Base-by-base conservation (phyloP, 2,113 vertebrate genomes). In the Clarias batrachus region DNA sequence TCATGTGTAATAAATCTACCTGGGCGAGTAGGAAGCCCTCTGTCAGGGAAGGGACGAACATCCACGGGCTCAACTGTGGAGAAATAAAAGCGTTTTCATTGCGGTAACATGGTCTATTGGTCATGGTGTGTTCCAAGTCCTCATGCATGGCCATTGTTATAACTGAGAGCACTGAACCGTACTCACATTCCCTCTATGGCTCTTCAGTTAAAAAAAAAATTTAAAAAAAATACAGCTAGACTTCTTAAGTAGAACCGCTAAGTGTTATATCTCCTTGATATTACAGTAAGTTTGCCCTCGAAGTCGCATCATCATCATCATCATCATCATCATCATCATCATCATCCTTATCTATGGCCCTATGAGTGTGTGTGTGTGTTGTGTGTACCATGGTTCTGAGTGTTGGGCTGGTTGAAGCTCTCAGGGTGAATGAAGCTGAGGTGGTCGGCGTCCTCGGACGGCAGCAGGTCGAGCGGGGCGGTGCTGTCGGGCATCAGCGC, bases 351-450 rank as follows among this genome's bases (percentile, higher is more conserved):
- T 71, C 1, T 16, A 27, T 19, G n/a, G 8, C 12, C 12, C 4
- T 76, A 30, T 37, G 48, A 7, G 13, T 65, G 12, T 54, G 74
- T 7, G 48, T 48, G 6, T 33, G 30, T 33, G n/a, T 7, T 60
- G 37, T 68, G 13, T 33, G 19, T 94, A 99, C 98, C 97, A 93
- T 98, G 96, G 86, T 99, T 99, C 93, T 98, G 96, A 0, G 97
- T 99, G 91, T 99, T 99, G 91, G 96, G 96, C 79, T 98, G 98
- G 91, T 98, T 97, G 71, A 98, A 97, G 89, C 95, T 97, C 91
- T 98, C 98, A 0, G 98, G 97, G 92, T 99, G 98, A 94, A 97
- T 95, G 1, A 97, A 97, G 89, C 97, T 96, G 30, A 97, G 94
- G 4, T 96, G 94, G 62, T 95, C 94, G 27, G 96, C 95, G 56